These are phyloP conservation scores for Lordiphosa collinella DNA, from an alignment of 1,140 invertebrate species.

Conservation along the genomic window DNA sequence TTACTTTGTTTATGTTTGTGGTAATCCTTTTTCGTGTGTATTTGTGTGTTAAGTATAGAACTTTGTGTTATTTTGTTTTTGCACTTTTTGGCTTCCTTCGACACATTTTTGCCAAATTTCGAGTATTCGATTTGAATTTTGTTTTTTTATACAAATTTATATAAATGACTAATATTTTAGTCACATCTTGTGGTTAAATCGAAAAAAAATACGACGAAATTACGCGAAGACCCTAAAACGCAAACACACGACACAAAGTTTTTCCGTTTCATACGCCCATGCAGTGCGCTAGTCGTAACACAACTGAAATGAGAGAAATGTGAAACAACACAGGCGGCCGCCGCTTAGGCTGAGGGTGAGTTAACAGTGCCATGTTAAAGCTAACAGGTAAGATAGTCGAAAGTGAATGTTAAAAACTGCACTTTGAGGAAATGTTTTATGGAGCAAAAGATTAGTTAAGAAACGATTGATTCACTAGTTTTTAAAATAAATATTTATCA, in stretches of 20 bases:
- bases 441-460: too few species aligned
- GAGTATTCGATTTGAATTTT: conserved; percentile 44
- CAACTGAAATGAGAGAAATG: conserved; percentile 36
- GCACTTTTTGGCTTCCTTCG: conserved; percentile 64
- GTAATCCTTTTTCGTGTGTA: conserved; percentile 50
- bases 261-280: conserved; percentile 32
- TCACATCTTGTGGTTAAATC: conserved; percentile 32
- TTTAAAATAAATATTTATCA: neutral
- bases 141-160: conserved; percentile 37
- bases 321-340: neutral
- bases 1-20: conserved; percentile 24
- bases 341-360: conserved; percentile 1
- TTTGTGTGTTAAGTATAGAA: conserved; percentile 7
- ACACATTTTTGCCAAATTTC: conserved; percentile 49
- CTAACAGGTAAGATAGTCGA: neutral
- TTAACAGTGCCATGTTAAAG: conserved; percentile 18
- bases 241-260: conserved; percentile 9
- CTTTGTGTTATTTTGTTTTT: conserved; percentile 30
- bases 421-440: too few species aligned
- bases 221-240: conserved; percentile 46
- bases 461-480: neutral
- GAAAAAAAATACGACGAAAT: conserved; percentile 42
- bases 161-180: conserved; percentile 57
- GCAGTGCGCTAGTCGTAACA: conserved; percentile 24
- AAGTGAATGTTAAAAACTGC: too few species aligned